Evolutionary conservation across 2,888 invertebrate species (phyloP).

Genomic region (Sisyra nigra): DNA sequence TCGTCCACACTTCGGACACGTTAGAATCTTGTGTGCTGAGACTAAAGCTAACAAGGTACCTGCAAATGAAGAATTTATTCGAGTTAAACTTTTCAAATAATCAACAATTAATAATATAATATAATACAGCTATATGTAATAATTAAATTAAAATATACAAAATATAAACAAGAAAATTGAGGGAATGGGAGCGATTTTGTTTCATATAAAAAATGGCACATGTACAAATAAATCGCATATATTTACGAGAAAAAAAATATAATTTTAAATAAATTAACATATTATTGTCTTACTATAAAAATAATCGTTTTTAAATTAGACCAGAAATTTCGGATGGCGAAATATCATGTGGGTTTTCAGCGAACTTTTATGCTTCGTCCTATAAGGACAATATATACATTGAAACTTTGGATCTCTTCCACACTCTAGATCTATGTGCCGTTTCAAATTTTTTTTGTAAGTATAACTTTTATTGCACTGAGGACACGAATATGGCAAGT

Average conservation of each 20-base stretch:
- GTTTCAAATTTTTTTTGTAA: constrained; percentile 30
- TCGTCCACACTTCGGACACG: constrained; percentile 33
- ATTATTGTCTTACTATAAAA: constrained; percentile 16
- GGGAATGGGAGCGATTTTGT: too few species aligned
- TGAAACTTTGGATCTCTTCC: constrained; percentile 33
- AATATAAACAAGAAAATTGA: too few species aligned
- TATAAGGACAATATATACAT: constrained; percentile 59
- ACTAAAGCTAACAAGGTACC: too few species aligned
- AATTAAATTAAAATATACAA: too few species aligned
- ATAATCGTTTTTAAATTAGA: too few species aligned
- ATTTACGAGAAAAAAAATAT: constrained; percentile 12
- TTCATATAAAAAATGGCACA: too few species aligned
- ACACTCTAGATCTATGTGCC: constrained; percentile 33
- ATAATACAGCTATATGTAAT: too few species aligned
- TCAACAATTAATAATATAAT: too few species aligned
- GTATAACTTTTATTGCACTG: constrained; percentile 31
- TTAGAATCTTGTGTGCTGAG: too few species aligned
- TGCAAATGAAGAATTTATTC: too few species aligned
- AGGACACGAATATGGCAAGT: constrained; percentile 27
- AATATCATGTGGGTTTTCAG: constrained; percentile 5
- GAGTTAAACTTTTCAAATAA: too few species aligned
- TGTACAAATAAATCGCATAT: too few species aligned
- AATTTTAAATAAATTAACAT: constrained; percentile 18
- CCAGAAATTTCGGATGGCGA: constrained; percentile 2
- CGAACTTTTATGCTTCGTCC: constrained; percentile 27